A percentile compares a stretch with the other conserved stretches of the same genome.
These are phyloP conservation scores for Leuciscus waleckii DNA, from an alignment of 2,797 vertebrate species.

Conservation along the genomic window DNA sequence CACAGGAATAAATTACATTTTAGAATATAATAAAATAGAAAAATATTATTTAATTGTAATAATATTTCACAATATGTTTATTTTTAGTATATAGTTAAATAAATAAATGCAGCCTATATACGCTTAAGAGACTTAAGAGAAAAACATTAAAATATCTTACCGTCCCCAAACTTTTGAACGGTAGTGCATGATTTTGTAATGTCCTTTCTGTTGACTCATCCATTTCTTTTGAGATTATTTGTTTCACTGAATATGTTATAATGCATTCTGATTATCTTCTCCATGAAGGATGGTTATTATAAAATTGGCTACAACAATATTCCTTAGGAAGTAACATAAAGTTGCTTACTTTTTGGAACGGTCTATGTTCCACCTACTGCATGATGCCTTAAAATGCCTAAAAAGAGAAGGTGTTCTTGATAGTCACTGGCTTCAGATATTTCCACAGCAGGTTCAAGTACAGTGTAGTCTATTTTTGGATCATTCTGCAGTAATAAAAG, in stretches of 20 bases:
- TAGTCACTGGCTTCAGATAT: constrained; percentile 1
- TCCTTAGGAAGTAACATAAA: constrained; percentile 5
- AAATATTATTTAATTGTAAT: too few relatives aligned
- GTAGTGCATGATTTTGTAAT: background rate
- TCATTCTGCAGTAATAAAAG: background rate
- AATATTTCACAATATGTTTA: too few relatives aligned
- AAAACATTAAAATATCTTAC: background rate
- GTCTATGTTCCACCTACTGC: background rate
- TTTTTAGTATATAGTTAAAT: too few relatives aligned
- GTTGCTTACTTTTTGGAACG: background rate
- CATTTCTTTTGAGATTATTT: background rate
- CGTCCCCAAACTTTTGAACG: background rate
- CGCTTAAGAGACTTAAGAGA: too few relatives aligned
- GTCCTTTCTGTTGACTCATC: background rate
- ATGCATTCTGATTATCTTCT: background rate
- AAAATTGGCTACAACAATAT: background rate
- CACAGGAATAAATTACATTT: background rate
- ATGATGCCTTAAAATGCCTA: constrained; percentile 8
- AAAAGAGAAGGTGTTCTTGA: constrained; percentile 18
- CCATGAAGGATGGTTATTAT: background rate
- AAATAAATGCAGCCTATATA: too few relatives aligned
- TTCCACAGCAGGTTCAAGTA: constrained; percentile 11
- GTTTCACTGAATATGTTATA: background rate
- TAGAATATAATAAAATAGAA: too few relatives aligned
- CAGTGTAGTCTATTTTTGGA: constrained; percentile 22